Conservation (phyloP, 2,797 vertebrate species). For the Anguilla anguilla region DNA sequence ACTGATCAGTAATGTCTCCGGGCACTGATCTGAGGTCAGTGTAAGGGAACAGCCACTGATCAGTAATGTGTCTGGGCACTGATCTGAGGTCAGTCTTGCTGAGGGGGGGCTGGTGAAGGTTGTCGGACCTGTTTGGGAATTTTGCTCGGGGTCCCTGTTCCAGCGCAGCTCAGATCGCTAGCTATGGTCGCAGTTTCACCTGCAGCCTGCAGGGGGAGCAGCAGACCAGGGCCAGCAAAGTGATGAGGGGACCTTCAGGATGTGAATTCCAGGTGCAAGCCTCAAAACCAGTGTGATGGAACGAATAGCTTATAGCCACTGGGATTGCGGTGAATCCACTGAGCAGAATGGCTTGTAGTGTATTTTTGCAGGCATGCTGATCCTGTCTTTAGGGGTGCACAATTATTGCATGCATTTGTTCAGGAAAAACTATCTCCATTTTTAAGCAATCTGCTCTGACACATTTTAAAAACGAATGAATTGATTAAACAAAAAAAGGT, state of each 20-base stretch:
- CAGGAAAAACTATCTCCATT: background rate
- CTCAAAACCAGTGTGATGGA: background rate
- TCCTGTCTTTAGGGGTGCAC: background rate
- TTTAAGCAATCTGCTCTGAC: background rate
- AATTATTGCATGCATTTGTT: background rate
- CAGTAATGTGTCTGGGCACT: too few species aligned
- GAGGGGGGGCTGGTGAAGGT: background rate
- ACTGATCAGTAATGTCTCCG: background rate
- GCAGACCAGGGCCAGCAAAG: background rate
- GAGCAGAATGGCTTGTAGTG: background rate
- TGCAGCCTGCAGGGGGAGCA: background rate
- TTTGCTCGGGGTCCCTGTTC: background rate
- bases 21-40: background rate
- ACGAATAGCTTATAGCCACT: background rate
- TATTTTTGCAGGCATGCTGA: background rate
- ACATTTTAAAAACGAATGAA: background rate
- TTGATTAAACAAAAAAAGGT: background rate
- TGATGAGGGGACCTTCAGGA: background rate
- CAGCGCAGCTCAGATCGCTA: background rate
- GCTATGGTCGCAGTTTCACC: background rate
- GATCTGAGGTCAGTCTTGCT: slow-evolving; percentile 1
- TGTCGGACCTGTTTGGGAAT: too few species aligned
- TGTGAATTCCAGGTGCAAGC: background rate
- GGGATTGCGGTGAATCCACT: background rate
- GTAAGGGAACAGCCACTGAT: background rate